These are phyloP conservation scores for Pollenia labialis DNA, from an alignment of 2,888 invertebrate species.

Conservation along the genomic window DNA sequence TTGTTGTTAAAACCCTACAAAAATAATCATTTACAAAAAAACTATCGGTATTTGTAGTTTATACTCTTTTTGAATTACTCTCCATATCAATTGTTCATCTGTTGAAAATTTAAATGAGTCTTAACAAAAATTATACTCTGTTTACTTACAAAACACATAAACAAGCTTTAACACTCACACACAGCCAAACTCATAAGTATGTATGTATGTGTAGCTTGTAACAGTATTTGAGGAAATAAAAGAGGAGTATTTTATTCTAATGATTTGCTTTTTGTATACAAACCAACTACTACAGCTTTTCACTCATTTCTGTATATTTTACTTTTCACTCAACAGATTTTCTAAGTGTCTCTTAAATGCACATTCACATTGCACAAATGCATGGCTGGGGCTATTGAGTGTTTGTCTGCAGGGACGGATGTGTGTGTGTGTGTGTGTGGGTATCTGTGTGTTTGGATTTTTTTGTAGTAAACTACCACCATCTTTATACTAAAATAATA, in stretches of 20 bases:
- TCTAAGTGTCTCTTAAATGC: slow-evolving; percentile 50
- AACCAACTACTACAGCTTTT: not conserved
- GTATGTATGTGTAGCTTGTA: not conserved
- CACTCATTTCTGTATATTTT: slow-evolving; percentile 7
- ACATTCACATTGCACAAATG: slow-evolving; percentile 48
- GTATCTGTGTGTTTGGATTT: not conserved
- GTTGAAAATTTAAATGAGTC: slow-evolving; percentile 22
- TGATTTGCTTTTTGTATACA: not conserved
- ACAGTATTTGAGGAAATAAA: not conserved
- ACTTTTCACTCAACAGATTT: slow-evolving; percentile 48
- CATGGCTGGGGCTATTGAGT: slow-evolving; percentile 27
- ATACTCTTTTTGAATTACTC: slow-evolving; percentile 48
- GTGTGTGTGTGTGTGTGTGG: not conserved
- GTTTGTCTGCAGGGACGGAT: not conserved
- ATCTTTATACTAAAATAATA: slow-evolving; percentile 46
- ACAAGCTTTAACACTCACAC: slow-evolving; percentile 12
- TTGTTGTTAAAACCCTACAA: slow-evolving; percentile 30
- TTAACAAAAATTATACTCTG: slow-evolving; percentile 32
- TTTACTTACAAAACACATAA: slow-evolving; percentile 2
- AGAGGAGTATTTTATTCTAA: slow-evolving; percentile 35
- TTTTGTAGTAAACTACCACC: slow-evolving; percentile 51
- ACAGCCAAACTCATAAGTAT: slow-evolving; percentile 7
- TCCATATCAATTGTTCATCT: slow-evolving; percentile 5
- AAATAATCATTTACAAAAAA: slow-evolving; percentile 28
- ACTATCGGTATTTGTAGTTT: slow-evolving; percentile 51